These are phyloP conservation scores for Cylloceria caligata DNA, from an alignment of 2,888 invertebrate genomes.

Conservation along the genomic window DNA sequence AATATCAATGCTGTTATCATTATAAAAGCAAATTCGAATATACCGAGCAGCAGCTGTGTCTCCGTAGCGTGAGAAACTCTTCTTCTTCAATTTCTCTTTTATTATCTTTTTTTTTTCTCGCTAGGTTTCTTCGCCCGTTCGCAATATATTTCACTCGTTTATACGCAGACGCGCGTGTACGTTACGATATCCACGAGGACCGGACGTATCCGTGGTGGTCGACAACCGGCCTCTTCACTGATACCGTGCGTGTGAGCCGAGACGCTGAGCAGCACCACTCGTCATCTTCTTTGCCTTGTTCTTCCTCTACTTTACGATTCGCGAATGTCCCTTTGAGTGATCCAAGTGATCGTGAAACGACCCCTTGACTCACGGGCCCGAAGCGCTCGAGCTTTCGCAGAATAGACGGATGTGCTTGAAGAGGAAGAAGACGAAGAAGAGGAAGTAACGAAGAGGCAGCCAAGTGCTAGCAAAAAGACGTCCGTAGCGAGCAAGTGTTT, in stretches of 20 bases:
- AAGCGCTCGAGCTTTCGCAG: constrained; percentile 32
- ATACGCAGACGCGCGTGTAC: constrained; percentile 12
- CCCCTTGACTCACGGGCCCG: constrained; percentile 33
- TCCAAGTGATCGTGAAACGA: constrained; percentile 42
- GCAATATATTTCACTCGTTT: constrained; percentile 34
- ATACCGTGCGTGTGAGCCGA: constrained; percentile 7
- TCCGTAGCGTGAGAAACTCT: constrained; percentile 59
- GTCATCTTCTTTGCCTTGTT: constrained; percentile 35
- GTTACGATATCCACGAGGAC: constrained; percentile 26
- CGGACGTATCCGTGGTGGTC: constrained; percentile 31
- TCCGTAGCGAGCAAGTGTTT: not conserved
- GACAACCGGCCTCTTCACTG: constrained; percentile 37
- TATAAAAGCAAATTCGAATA: not conserved
- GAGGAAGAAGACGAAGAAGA: not conserved
- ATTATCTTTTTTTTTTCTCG: constrained; percentile 13
- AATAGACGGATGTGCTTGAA: constrained; percentile 1
- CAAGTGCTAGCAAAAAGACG: not conserved
- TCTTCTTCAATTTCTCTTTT: constrained; percentile 35
- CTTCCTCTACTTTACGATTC: constrained; percentile 34
- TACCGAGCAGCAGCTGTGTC: constrained; percentile 42
- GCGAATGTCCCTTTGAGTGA: constrained; percentile 38
- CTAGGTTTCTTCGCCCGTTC: constrained; percentile 23
- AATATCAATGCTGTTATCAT: not conserved
- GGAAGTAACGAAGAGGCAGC: not conserved
- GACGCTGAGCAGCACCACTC: constrained; percentile 1